Conservation (phyloP, 2,888 invertebrate species). For the Ophion ellenae region DNA sequence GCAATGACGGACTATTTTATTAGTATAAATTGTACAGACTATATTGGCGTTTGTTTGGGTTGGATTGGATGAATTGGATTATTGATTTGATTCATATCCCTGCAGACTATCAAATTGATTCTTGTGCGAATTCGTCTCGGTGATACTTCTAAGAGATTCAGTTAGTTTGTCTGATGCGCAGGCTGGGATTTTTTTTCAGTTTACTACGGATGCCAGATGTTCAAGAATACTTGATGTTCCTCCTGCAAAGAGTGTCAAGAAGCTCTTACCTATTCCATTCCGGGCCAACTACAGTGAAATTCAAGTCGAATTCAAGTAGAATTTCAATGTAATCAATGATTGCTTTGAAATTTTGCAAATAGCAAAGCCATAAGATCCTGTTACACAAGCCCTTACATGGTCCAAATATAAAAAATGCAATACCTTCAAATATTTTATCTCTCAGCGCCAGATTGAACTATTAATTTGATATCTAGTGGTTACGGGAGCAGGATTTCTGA, state of each 20-base stretch:
- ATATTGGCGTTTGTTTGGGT: too few relatives aligned
- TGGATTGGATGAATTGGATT: too few relatives aligned
- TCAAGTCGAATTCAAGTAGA: not conserved
- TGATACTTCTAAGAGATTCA: too few relatives aligned
- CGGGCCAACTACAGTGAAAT: constrained; percentile 66
- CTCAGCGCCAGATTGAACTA: too few relatives aligned
- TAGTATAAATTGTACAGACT: too few relatives aligned
- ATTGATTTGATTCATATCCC: too few relatives aligned
- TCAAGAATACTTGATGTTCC: not conserved
- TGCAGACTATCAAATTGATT: too few relatives aligned
- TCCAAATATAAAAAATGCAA: constrained; percentile 75
- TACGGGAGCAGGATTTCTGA: constrained; percentile 76
- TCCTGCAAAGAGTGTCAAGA: not conserved
- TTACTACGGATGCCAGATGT: too few relatives aligned
- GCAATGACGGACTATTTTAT: too few relatives aligned
- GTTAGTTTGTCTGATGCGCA: too few relatives aligned
- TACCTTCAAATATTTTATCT: constrained; percentile 54
- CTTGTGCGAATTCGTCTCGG: too few relatives aligned
- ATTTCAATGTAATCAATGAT: constrained; percentile 64
- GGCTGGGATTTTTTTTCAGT: too few relatives aligned
- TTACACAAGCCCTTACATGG: constrained; percentile 73
- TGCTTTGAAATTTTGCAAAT: constrained; percentile 52
- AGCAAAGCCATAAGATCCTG: constrained; percentile 63
- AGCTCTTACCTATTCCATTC: constrained; percentile 48
- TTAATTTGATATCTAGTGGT: constrained; percentile 77